Evolutionary conservation across 2,797 vertebrate genomes (phyloP).

Genomic region (Callimico goeldii): DNA sequence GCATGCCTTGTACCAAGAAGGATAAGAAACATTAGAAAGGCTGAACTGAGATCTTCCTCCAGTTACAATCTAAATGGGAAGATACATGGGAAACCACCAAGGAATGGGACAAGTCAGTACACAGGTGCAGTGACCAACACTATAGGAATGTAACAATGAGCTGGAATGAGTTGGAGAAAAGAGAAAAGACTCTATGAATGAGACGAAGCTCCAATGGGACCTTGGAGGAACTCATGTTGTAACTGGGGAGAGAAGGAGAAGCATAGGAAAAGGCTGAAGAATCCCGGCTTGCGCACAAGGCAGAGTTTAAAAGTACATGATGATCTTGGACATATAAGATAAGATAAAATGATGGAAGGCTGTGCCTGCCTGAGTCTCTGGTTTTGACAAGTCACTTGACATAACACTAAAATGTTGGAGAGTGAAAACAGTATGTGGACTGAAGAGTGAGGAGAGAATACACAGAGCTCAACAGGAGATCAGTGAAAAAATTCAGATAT

Average conservation of each 20-base stretch:
- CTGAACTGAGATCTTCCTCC: not conserved
- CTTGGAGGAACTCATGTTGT: not conserved
- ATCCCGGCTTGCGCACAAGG: not conserved
- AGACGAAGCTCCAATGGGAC: not conserved
- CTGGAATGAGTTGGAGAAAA: not conserved
- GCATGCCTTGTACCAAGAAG: not conserved
- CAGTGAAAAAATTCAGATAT: not conserved
- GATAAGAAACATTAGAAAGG: not conserved
- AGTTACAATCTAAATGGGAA: not conserved
- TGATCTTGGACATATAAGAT: not conserved
- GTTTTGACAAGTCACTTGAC: not conserved
- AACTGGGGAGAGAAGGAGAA: not conserved
- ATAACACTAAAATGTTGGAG: not conserved
- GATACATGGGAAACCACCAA: not conserved
- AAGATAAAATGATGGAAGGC: not conserved
- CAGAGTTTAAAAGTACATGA: not conserved
- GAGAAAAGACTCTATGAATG: not conserved
- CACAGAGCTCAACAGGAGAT: not conserved
- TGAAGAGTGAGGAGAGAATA: not conserved
- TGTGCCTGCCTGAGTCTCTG: not conserved
- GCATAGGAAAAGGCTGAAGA: not conserved
- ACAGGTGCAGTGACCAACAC: not conserved
- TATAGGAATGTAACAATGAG: not conserved
- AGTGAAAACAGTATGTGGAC: not conserved
- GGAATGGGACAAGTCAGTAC: not conserved